Percentiles rank a stretch among this genome's conserved stretches.
phyloP scores from a whole-genome alignment of 2,888 invertebrate species.

The Aporophyla nigra region DNA sequence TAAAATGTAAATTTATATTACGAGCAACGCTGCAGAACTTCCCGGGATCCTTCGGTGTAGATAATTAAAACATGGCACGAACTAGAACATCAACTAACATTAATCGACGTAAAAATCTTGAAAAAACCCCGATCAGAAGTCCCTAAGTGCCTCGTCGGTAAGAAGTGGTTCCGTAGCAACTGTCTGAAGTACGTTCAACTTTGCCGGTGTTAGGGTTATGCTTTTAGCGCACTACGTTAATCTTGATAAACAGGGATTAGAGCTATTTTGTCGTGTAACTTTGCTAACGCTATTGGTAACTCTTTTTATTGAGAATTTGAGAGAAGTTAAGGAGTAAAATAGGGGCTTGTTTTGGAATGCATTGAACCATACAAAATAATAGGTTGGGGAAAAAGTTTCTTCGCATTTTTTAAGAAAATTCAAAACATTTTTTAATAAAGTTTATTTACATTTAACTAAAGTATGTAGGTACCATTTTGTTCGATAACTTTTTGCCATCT shows the following conservation, averaged over 20 bases:
- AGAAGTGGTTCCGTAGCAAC: conserved; percentile 40
- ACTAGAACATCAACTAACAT: conserved; percentile 54
- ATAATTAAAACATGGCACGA: conserved; percentile 72
- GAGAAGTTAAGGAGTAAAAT: not conserved
- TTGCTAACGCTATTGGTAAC: not conserved
- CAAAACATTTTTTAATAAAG: too few species aligned
- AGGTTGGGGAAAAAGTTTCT: too few species aligned
- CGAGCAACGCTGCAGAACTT: conserved; percentile 70
- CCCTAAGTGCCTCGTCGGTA: conserved; percentile 24
- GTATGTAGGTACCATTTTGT: too few species aligned
- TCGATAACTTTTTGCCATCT: too few species aligned
- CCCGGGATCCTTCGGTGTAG: conserved; percentile 58
- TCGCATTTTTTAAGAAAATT: too few species aligned
- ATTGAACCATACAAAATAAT: too few species aligned
- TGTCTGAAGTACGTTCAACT: conserved; percentile 48
- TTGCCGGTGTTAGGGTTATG: conserved; percentile 29
- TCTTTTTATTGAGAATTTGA: not conserved
- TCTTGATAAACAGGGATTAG: conserved; percentile 39
- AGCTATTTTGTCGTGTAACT: conserved; percentile 22
- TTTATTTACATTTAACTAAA: too few species aligned
- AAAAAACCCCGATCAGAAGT: conserved; percentile 36
- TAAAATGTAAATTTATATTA: conserved; percentile 80
- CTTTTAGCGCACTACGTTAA: conserved; percentile 28
- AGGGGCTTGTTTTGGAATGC: not conserved
- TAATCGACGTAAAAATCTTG: conserved; percentile 48